These are phyloP conservation scores for Cuniculus paca DNA, from an alignment of 2,797 vertebrate genomes.

Conservation along the genomic window DNA sequence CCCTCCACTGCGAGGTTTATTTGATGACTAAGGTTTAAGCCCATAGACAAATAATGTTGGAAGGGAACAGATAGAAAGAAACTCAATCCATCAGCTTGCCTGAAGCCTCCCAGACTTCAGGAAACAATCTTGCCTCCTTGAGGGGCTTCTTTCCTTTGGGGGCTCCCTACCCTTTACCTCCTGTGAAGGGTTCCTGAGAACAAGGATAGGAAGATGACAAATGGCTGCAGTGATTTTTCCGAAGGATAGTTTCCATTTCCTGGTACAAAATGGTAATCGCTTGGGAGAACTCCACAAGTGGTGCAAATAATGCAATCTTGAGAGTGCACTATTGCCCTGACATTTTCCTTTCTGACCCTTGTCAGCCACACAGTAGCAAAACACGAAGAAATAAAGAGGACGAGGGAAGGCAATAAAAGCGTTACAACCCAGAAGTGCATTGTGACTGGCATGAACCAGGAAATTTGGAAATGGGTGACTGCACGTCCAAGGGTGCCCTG, in stretches of 20 bases:
- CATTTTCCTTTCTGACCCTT: not conserved
- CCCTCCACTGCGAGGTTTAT: not conserved
- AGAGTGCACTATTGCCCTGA: not conserved
- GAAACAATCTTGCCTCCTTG: not conserved
- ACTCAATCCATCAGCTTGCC: not conserved
- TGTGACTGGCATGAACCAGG: slow-evolving; percentile 73
- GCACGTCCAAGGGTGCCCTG: slow-evolving; percentile 59
- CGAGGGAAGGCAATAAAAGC: slow-evolving; percentile 67
- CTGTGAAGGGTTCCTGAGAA: not conserved
- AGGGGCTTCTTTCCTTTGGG: not conserved
- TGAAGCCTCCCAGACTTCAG: not conserved
- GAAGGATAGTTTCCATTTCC: not conserved
- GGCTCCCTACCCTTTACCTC: not conserved
- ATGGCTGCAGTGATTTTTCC: not conserved
- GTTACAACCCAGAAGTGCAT: slow-evolving; percentile 68
- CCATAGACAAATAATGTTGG: not conserved
- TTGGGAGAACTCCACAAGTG: not conserved
- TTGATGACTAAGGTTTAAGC: not conserved
- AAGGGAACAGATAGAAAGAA: slow-evolving; percentile 11
- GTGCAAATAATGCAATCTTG: not conserved
- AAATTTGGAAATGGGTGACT: slow-evolving; percentile 78
- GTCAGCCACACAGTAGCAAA: slow-evolving; percentile 66
- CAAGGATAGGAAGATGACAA: not conserved
- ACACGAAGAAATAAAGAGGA: slow-evolving; percentile 60
- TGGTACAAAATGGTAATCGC: not conserved